phyloP scores from a whole-genome alignment of 2,113 vertebrate genomes.

The Rhinichthys klamathensis region DNA sequence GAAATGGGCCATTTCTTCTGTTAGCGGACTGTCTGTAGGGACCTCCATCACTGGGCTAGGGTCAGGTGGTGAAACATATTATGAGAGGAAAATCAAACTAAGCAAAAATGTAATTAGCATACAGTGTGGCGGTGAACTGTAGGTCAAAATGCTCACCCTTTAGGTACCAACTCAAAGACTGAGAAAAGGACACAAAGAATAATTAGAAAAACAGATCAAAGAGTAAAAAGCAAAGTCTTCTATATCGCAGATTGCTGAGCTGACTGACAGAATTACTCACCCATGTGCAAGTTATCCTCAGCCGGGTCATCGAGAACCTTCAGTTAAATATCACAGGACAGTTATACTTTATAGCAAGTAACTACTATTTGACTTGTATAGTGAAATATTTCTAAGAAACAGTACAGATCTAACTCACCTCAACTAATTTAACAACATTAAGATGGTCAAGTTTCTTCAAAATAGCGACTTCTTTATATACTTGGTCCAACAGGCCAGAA shows the following conservation, averaged over 20 bases:
- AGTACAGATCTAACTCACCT: conserved; percentile 74
- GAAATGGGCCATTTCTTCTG: conserved; percentile 87
- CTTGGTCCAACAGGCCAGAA: conserved; percentile 82
- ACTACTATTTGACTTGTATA: conserved; percentile 6
- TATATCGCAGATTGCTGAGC: neutral
- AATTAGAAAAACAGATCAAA: neutral
- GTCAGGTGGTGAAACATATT: neutral
- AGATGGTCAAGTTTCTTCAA: conserved; percentile 93
- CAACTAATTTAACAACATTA: conserved; percentile 93
- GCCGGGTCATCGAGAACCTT: conserved; percentile 95
- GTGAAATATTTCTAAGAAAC: neutral
- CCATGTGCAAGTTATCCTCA: conserved; percentile 95
- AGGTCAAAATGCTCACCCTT: conserved; percentile 83
- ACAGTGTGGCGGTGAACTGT: neutral
- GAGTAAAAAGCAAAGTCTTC: neutral
- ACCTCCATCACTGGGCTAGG: conserved; percentile 94
- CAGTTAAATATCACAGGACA: conserved; percentile 24
- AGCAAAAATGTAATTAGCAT: neutral
- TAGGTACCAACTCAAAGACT: conserved; percentile 95
- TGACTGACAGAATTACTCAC: conserved; percentile 69
- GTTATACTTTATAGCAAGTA: neutral
- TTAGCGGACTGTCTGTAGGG: conserved; percentile 85
- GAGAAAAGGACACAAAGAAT: conserved; percentile 58
- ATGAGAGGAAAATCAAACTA: neutral
- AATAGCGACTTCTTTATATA: conserved; percentile 96